Evolutionary conservation across 2,113 vertebrate species (phyloP).

Genomic region (Bufo gargarizans): DNA sequence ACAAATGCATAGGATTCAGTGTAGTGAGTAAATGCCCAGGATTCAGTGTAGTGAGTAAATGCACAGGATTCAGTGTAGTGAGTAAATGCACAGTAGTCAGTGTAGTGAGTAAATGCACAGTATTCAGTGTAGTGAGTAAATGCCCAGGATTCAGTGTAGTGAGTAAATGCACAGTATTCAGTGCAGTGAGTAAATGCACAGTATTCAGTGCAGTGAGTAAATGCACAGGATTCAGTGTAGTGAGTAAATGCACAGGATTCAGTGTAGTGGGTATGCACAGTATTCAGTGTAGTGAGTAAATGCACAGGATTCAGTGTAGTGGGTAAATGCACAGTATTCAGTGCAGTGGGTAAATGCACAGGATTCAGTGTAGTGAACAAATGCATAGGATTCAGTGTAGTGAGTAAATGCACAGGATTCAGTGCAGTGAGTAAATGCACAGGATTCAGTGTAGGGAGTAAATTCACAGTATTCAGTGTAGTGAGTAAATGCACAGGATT

Average conservation of each 20-base stretch:
- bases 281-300: neutral
- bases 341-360: neutral
- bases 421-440: neutral
- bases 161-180: neutral
- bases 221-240: neutral
- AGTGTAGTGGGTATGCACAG: neutral
- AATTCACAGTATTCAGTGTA: neutral
- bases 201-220: neutral
- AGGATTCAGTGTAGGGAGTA: neutral
- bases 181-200: neutral
- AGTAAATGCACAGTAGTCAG: neutral
- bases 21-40: neutral
- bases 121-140: neutral
- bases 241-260: neutral
- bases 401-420: neutral
- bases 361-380: neutral
- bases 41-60: neutral
- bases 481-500: neutral
- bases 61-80: neutral
- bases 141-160: neutral
- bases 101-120: neutral
- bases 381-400: neutral
- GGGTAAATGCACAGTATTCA: neutral
- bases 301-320: neutral
- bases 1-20: neutral